phyloP scores from a whole-genome alignment of 2,888 invertebrate genomes.

The Tortrix viridana region DNA sequence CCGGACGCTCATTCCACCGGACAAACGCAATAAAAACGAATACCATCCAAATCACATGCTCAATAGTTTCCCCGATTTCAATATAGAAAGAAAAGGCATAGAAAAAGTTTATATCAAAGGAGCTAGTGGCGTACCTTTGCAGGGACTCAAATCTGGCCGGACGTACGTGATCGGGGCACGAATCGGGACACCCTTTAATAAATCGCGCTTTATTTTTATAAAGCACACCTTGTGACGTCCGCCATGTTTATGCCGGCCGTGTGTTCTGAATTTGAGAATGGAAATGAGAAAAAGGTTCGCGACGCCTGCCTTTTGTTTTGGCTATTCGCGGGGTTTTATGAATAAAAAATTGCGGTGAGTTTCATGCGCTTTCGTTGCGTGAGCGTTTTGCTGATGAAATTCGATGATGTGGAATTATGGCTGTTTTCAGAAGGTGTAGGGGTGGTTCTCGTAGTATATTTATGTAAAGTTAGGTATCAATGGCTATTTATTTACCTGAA shows the following conservation, averaged over 20 bases:
- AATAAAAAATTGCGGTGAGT: slow-evolving; percentile 34
- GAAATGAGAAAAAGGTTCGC: slow-evolving; percentile 43
- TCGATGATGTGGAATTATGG: slow-evolving; percentile 29
- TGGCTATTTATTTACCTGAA: no score
- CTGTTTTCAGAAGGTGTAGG: neutral
- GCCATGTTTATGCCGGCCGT: slow-evolving; percentile 71
- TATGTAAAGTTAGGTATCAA: neutral
- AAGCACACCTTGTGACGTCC: slow-evolving; percentile 74
- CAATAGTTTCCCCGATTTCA: slow-evolving; percentile 69
- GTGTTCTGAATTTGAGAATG: slow-evolving; percentile 68
- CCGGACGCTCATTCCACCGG: slow-evolving; percentile 22
- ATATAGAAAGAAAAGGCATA: slow-evolving; percentile 61
- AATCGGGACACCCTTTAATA: slow-evolving; percentile 70
- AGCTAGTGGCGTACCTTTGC: slow-evolving; percentile 59
- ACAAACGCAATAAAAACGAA: slow-evolving; percentile 42
- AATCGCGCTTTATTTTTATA: slow-evolving; percentile 78
- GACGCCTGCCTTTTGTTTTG: slow-evolving; percentile 45
- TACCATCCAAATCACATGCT: slow-evolving; percentile 49
- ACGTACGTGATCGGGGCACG: slow-evolving; percentile 65
- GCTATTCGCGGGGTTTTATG: slow-evolving; percentile 37
- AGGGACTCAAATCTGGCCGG: slow-evolving; percentile 72
- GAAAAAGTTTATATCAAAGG: slow-evolving; percentile 75
- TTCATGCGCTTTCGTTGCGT: slow-evolving; percentile 25
- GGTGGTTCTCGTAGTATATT: neutral
- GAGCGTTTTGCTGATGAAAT: slow-evolving; percentile 31